Base-by-base conservation (phyloP, 2,888 invertebrate species). In the Ornithoptera alexandrae region DNA sequence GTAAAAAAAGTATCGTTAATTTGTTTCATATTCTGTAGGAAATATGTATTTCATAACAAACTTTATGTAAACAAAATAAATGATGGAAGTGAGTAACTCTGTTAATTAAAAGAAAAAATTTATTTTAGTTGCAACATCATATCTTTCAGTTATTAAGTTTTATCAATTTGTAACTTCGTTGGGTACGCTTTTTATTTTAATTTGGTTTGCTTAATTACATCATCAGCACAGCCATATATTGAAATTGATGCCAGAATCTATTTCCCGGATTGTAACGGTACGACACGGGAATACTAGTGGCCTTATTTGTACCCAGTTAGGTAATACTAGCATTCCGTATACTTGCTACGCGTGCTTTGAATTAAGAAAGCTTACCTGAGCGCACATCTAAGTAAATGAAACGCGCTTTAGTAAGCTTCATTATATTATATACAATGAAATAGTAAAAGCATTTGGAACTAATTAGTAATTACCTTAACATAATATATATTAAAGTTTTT, bases 261-360 rank as follows among this genome's bases (percentile, higher is more conserved):
- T 70, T 70, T 67, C 61, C 87, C 82, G 83, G 85, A 81, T 84
- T 71, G 81, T 84, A 84, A 84, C 84, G 79, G 80, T 84, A 89
- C 90, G 90, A 81, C 84, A 77, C 74, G 80, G 78, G 91, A 91
- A 92, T 92, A 88, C 89, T 90, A 92, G 91, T 90, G 90, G 86
- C 88, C 90, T 84, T 89, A 90, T 90, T 91, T 90, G 84, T 82
- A 78, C 81, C 78, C 80, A 80, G 83, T 79, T 78, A 83, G 83
- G 80, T 87, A 87, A 87, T 86, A 85, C 86, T 83, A 82, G 81
- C 82, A 80, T 79, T 76, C 82, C 81, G 83, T 81, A 84, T 79
- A 78, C 79, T 77, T 73, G 64, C 80, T 65, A 74, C 77, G 83
- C 90, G 90, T 90, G 90, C 79, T 81, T 72, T 74, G 90, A 88